Conservation (phyloP, 2,888 invertebrate species). For the Caenorhabditis panamensis region DNA sequence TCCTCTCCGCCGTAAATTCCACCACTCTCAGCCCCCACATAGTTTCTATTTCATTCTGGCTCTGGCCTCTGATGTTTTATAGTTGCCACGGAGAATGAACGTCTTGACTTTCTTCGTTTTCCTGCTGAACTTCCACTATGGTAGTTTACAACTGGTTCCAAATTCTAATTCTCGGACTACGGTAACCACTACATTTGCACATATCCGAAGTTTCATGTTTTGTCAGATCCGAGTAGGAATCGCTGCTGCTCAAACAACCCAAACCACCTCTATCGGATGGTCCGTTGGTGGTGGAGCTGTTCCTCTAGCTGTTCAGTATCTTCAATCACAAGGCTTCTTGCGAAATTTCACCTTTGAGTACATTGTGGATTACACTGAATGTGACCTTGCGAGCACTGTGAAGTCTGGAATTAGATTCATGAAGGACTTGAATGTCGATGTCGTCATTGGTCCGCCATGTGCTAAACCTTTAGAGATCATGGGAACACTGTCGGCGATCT, state of each 20-base stretch:
- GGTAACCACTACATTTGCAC: no score
- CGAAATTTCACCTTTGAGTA: slow-evolving; percentile 59
- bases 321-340: slow-evolving; percentile 42
- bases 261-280: slow-evolving; percentile 50
- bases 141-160: neutral
- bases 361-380: slow-evolving; percentile 65
- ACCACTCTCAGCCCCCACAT: neutral
- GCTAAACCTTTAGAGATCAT: slow-evolving; percentile 52
- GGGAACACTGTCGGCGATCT: slow-evolving; percentile 49
- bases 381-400: slow-evolving; percentile 52
- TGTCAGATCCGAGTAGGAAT: slow-evolving; percentile 47
- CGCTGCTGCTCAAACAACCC: slow-evolving; percentile 32
- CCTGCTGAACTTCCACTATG: neutral
- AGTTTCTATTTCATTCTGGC: slow-evolving; percentile 33
- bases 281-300: slow-evolving; percentile 59
- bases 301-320: slow-evolving; percentile 53
- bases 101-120: neutral
- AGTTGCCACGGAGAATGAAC: slow-evolving; percentile 5
- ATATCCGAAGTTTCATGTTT: no score
- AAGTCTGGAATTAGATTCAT: slow-evolving; percentile 67
- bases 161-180: slow-evolving; percentile 4
- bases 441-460: slow-evolving; percentile 74
- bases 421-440: slow-evolving; percentile 68
- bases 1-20: neutral
- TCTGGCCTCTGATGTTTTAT: neutral